These are phyloP conservation scores for Penelope pileata DNA, from an alignment of 2,113 vertebrate species.

Conservation along the genomic window DNA sequence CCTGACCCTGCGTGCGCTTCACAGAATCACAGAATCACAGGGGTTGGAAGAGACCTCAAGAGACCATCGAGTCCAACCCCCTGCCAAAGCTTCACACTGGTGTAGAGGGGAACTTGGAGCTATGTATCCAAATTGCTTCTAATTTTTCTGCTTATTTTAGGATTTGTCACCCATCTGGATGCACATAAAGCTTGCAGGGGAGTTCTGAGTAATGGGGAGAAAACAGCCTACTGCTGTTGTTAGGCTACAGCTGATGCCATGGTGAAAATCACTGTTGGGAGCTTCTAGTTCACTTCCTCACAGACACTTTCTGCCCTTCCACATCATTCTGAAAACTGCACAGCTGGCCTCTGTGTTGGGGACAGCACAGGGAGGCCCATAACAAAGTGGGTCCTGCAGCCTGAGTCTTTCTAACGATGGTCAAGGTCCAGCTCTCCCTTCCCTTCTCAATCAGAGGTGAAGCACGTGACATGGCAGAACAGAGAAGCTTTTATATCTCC, in stretches of 20 bases:
- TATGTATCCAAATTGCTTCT: slow-evolving; percentile 22
- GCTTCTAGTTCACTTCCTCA: slow-evolving; percentile 35
- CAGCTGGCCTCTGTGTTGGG: not conserved
- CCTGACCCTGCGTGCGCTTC: slow-evolving; percentile 28
- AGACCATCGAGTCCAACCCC: too few relatives aligned
- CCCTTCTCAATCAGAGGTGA: slow-evolving; percentile 6
- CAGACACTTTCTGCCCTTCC: slow-evolving; percentile 43
- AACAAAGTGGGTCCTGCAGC: not conserved
- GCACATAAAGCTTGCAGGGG: slow-evolving; percentile 57
- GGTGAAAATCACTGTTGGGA: slow-evolving; percentile 37
- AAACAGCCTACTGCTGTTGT: slow-evolving; percentile 49
- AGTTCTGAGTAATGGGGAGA: slow-evolving; percentile 64
- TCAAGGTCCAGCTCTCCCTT: not conserved
- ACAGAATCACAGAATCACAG: too few relatives aligned
- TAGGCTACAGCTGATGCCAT: slow-evolving; percentile 52
- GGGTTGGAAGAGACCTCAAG: too few relatives aligned
- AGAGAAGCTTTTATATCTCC: not conserved
- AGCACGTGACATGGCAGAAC: not conserved
- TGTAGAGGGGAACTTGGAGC: slow-evolving; percentile 23
- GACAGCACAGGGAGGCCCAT: not conserved
- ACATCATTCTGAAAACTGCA: not conserved
- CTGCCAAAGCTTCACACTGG: too few relatives aligned
- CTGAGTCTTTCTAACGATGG: not conserved
- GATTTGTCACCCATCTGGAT: slow-evolving; percentile 53
- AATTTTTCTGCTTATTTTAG: slow-evolving; percentile 59